phyloP scores from a whole-genome alignment of 2,888 invertebrate species.

The Acrobasis suavella region DNA sequence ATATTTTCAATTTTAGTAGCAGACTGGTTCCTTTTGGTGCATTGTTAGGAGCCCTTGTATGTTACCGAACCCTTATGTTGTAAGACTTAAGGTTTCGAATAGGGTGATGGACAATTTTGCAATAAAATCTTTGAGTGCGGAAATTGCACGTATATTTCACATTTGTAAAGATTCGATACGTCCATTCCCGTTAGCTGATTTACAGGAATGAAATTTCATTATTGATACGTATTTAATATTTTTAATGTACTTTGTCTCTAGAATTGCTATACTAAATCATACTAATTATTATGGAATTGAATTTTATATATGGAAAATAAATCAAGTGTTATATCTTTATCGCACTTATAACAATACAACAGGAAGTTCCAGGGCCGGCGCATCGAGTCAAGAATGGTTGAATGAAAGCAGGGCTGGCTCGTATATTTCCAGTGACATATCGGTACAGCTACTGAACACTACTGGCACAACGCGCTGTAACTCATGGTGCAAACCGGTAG shows the following conservation, averaged over 20 bases:
- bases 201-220: constrained; percentile 9
- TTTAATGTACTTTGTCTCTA: no score
- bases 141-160: constrained; percentile 17
- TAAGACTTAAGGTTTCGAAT: constrained; percentile 10
- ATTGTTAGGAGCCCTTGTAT: constrained; percentile 17
- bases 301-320: no score
- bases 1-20: constrained; percentile 55
- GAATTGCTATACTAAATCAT: no score
- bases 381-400: constrained; percentile 33
- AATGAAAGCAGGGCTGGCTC: constrained; percentile 57
- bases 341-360: no score
- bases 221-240: neutral
- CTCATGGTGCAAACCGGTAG: constrained; percentile 57
- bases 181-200: constrained; percentile 20
- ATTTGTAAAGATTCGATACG: constrained; percentile 20
- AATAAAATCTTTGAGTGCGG: constrained; percentile 19
- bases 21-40: constrained; percentile 22
- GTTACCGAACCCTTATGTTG: neutral
- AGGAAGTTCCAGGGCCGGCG: no score
- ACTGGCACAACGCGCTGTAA: constrained; percentile 47
- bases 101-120: constrained; percentile 7
- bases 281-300: no score
- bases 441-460: constrained; percentile 42
- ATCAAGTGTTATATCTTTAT: no score
- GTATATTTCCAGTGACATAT: constrained; percentile 63